Base-by-base conservation (phyloP, 2,113 vertebrate genomes). In the Ploceus nigricollis region DNA sequence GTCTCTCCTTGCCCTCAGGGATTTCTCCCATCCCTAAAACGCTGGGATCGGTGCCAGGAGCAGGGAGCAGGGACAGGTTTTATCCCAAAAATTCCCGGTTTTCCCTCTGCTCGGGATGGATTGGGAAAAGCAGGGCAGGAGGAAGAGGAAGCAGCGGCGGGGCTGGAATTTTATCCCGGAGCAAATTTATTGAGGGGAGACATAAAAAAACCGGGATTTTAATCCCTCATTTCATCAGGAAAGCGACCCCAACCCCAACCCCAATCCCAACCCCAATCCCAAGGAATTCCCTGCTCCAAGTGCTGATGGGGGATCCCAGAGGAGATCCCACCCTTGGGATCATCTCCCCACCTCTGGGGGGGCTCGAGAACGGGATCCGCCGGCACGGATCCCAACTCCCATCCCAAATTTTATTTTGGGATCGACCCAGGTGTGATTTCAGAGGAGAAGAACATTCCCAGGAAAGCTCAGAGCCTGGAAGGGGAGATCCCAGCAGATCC, bases 301-400 rank as follows among this genome's bases (percentile, higher is more conserved):
- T 2, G 30, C 12, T 42, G 44, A 22, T 11, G 33, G 33, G 18
- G 6, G 33, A 60, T 76, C n/a, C 21, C 44, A 24, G 44, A 9
- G 56, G 16, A 45, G 3, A 40, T 54, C 39, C 60, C 39, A 79
- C 31, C 19, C 65, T 40, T 11, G 45, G 45, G 54, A 82, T 31
- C 66, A 24, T 15, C 19, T 69, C 65, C 31, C 31, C 45, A 20
- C 25, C 16, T 60, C 25, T 23, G 30, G 11, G 4, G 3, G 9
- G 8, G 7, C 19, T 48, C 1, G 0, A 19, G 35, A 50, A 23
- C 0, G 4, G 35, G 44, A 48, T 18, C 35, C 0, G 1, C 35
- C 1, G 0, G 44, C 65, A n/a, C 6, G 1, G 54, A 70, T 71
- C 54, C 37, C 16, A 30, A 20, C 24, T 20, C 10, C 54, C 25